These are phyloP conservation scores for Coelogynopora nodosa DNA, from an alignment of 2,888 invertebrate species.

Conservation along the genomic window DNA sequence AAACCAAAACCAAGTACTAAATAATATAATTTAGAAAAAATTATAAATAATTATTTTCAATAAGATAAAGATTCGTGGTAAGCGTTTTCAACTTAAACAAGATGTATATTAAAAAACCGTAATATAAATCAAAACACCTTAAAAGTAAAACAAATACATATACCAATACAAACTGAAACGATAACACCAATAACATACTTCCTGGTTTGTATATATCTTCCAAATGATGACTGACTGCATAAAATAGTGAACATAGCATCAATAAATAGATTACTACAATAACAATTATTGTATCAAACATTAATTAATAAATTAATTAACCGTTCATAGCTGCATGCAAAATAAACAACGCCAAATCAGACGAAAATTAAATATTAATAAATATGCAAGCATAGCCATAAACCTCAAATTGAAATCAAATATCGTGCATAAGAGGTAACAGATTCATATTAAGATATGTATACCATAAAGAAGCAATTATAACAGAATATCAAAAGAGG, in stretches of 20 bases:
- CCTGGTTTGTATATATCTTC: conserved; percentile 30
- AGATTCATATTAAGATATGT: not conserved
- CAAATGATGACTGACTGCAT: conserved; percentile 34
- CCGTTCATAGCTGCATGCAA: not conserved
- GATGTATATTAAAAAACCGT: too few relatives aligned
- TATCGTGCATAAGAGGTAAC: not conserved
- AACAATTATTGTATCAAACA: too few relatives aligned
- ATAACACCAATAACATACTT: conserved; percentile 15
- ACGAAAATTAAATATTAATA: not conserved
- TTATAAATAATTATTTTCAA: too few relatives aligned
- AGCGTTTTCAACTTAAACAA: too few relatives aligned
- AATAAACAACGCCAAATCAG: not conserved
- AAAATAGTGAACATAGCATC: not conserved
- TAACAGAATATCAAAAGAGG: not conserved
- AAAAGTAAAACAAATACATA: too few relatives aligned
- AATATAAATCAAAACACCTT: too few relatives aligned
- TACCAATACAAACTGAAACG: too few relatives aligned
- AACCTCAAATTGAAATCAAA: too few relatives aligned
- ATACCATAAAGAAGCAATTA: not conserved
- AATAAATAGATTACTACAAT: too few relatives aligned
- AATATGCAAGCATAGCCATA: not conserved
- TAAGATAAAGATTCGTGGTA: too few relatives aligned
- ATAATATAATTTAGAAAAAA: too few relatives aligned
- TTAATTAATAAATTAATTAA: not conserved
- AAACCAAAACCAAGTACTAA: too few relatives aligned